Evolutionary conservation across 2,888 invertebrate genomes (phyloP).

Genomic region (Leptothorax acervorum): DNA sequence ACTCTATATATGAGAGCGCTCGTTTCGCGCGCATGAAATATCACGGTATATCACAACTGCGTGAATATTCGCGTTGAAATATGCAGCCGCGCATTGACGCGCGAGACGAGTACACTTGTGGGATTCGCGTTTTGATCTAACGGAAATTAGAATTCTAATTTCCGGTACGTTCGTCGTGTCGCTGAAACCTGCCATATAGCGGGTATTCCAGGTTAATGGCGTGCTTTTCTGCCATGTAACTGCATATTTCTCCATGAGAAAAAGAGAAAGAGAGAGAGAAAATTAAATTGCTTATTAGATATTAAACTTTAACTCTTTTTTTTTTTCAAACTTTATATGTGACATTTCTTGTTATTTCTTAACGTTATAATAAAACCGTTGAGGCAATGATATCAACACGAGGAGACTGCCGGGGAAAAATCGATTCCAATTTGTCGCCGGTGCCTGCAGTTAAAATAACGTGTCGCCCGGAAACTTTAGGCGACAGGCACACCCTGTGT

Average conservation of each 20-base stretch:
- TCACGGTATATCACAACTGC: background rate
- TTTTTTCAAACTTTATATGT: background rate
- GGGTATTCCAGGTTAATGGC: background rate
- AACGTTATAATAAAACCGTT: background rate
- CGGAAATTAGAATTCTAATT: slow-evolving; percentile 53
- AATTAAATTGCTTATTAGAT: slow-evolving; percentile 9
- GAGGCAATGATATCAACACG: background rate
- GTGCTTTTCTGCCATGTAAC: background rate
- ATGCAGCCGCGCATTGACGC: slow-evolving; percentile 33
- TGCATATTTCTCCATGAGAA: background rate
- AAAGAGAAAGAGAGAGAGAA: background rate
- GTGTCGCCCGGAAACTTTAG: background rate
- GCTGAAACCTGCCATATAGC: background rate
- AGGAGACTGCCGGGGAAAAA: background rate
- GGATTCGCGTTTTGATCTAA: slow-evolving; percentile 41
- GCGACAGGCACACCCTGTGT: slow-evolving; percentile 24
- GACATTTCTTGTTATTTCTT: background rate
- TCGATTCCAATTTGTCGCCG: slow-evolving; percentile 22
- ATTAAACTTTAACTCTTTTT: background rate
- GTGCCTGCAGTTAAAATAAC: background rate
- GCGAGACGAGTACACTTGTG: slow-evolving; percentile 24
- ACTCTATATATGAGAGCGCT: slow-evolving; percentile 16
- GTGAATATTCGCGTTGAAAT: slow-evolving; percentile 31
- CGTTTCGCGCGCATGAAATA: slow-evolving; percentile 24
- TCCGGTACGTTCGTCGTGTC: slow-evolving; percentile 3